Evolutionary conservation across 2,888 invertebrate species (phyloP).

Genomic region (Fragum whitleyi): DNA sequence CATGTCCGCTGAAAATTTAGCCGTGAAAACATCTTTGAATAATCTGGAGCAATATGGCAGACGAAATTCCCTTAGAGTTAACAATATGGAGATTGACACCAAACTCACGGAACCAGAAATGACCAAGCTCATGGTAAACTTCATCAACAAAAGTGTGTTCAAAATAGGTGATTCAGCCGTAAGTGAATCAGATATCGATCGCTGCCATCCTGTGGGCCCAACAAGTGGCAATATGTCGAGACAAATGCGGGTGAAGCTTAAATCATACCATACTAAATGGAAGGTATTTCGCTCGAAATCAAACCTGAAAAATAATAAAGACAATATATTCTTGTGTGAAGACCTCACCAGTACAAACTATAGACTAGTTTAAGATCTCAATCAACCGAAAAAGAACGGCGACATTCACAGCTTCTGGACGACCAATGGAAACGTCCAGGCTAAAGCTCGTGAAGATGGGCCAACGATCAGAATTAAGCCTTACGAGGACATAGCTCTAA

Average conservation of each 20-base stretch:
- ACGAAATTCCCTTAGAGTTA: background rate
- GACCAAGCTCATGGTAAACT: slow-evolving; percentile 3
- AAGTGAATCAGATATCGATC: background rate
- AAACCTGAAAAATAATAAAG: background rate
- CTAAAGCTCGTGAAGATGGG: background rate
- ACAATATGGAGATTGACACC: background rate
- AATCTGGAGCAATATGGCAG: background rate
- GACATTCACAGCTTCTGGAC: slow-evolving; percentile 5
- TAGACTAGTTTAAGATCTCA: background rate
- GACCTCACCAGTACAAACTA: slow-evolving; percentile 8
- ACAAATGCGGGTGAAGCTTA: background rate
- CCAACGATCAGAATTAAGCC: background rate
- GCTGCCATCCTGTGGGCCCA: too few species aligned
- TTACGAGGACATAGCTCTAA: background rate
- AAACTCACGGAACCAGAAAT: background rate
- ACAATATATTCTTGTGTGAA: slow-evolving; percentile 2
- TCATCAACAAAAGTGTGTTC: background rate
- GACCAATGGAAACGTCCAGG: slow-evolving; percentile 1
- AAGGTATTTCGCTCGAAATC: slow-evolving; percentile 9
- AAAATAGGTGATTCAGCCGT: background rate
- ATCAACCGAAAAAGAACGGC: background rate
- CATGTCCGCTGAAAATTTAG: background rate
- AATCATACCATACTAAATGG: background rate
- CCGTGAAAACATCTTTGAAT: background rate
- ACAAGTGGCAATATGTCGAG: background rate